phyloP scores from a whole-genome alignment of 2,797 vertebrate genomes.

The Thamnophis elegans region DNA sequence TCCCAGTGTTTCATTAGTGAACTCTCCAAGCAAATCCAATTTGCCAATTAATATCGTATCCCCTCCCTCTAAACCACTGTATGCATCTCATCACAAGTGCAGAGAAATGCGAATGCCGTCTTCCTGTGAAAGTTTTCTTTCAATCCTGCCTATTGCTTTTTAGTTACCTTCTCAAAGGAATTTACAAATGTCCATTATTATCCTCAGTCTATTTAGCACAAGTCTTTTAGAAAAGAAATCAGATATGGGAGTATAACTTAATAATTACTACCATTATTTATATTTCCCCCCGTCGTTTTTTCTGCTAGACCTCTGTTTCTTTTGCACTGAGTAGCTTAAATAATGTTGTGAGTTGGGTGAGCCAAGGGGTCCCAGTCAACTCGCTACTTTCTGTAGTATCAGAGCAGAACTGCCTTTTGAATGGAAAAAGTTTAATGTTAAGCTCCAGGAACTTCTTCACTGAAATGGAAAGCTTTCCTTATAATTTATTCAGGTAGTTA shows the following conservation, averaged over 20 bases:
- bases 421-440: neutral
- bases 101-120: neutral
- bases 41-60: neutral
- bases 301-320: neutral
- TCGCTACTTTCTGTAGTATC: neutral
- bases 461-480: neutral
- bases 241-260: neutral
- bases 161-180: neutral
- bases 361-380: neutral
- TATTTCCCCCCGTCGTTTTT: neutral
- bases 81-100: neutral
- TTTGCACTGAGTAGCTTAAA: neutral
- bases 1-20: neutral
- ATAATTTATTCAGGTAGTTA: neutral
- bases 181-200: neutral
- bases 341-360: neutral
- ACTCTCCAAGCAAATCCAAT: neutral
- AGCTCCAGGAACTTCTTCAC: neutral
- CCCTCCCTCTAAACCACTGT: neutral
- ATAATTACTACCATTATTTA: neutral
- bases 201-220: neutral
- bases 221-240: neutral
- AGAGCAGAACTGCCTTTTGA: neutral
- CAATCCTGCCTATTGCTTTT: neutral
- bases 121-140: neutral